phyloP scores from a whole-genome alignment of 92 coral and sea anemone genomes.

The Galaxea fascicularis region DNA sequence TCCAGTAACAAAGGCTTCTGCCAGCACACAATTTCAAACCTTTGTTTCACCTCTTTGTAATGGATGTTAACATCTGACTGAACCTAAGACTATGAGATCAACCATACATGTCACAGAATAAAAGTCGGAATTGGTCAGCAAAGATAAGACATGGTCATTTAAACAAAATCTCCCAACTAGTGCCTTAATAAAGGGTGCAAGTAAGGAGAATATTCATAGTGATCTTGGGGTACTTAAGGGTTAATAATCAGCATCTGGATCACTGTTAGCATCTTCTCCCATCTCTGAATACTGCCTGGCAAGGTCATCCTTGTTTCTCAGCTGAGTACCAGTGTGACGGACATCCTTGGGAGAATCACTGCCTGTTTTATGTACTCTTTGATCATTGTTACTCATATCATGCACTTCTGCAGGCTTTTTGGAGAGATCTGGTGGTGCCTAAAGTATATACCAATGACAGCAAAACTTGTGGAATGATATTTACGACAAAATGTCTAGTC shows the following conservation, averaged over 20 bases:
- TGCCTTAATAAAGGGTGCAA: no score
- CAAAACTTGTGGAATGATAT: constrained; percentile 4
- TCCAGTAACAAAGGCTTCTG: no score
- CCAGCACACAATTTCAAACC: no score
- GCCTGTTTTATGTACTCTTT: not conserved
- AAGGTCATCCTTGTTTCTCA: not conserved
- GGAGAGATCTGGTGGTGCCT: not conserved
- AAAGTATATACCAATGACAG: constrained; percentile 10
- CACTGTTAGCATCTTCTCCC: constrained; percentile 53
- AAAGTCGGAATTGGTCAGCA: no score
- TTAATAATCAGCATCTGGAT: constrained; percentile 54
- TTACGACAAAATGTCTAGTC: not conserved
- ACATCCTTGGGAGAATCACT: not conserved
- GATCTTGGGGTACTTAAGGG: no score
- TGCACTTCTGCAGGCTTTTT: not conserved
- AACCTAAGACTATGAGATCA: no score
- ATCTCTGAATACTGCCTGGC: constrained; percentile 37
- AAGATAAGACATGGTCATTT: no score
- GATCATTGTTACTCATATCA: not conserved
- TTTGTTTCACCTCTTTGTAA: no score
- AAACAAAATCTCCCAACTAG: no score
- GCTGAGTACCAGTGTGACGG: not conserved
- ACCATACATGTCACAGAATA: no score
- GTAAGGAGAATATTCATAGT: no score
- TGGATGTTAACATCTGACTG: no score